Conservation (phyloP, 2,113 vertebrate genomes). For the Labeo catla region DNA sequence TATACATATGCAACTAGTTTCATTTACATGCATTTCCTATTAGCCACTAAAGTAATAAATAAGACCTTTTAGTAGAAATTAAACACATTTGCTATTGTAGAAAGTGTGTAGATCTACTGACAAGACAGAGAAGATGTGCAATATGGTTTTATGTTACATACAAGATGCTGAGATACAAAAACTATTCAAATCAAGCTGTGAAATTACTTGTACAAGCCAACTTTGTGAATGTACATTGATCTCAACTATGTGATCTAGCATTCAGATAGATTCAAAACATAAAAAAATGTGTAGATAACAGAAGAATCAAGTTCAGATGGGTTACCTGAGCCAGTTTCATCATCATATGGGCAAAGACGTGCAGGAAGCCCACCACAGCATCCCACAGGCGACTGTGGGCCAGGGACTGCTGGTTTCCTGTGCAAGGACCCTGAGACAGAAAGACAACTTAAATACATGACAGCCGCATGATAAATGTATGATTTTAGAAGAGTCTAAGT, state of each 20-base stretch:
- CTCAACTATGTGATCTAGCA: not conserved
- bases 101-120: not conserved
- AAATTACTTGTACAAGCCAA: not conserved
- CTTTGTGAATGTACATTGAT: not conserved
- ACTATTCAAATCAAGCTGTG: not conserved
- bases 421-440: constrained; percentile 87
- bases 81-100: not conserved
- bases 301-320: not conserved
- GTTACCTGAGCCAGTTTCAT: constrained; percentile 96
- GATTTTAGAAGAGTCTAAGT: not conserved
- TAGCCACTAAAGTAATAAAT: not conserved
- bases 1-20: not conserved
- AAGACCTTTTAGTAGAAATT: constrained; percentile 12
- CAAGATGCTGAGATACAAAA: not conserved
- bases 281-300: not conserved
- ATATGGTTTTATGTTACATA: not conserved
- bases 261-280: not conserved
- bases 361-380: constrained; percentile 94
- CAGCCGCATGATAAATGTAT: not conserved
- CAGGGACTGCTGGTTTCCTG: constrained; percentile 95
- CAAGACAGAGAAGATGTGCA: not conserved
- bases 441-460: constrained; percentile 11
- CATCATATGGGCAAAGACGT: constrained; percentile 98
- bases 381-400: constrained; percentile 96
- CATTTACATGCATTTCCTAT: constrained; percentile 1